These are phyloP conservation scores for Synanthedon formicaeformis DNA, from an alignment of 2,888 invertebrate species.

Conservation along the genomic window DNA sequence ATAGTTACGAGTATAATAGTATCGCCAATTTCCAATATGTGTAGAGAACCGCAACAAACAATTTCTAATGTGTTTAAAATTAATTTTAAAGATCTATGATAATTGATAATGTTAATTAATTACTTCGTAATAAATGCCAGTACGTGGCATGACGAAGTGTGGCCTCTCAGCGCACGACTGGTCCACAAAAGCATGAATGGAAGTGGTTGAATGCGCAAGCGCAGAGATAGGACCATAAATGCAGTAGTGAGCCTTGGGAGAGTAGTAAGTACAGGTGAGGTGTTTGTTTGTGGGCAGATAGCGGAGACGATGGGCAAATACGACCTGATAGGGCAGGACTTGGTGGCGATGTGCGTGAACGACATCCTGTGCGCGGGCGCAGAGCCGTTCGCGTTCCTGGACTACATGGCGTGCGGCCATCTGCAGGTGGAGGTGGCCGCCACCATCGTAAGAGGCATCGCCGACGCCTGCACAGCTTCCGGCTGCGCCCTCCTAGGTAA, in stretches of 20 bases:
- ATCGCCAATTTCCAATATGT: no score
- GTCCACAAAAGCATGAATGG: no score
- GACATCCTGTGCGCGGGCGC: slow-evolving; percentile 96
- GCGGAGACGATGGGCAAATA: slow-evolving; percentile 84
- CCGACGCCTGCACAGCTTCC: slow-evolving; percentile 87
- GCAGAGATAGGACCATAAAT: no score
- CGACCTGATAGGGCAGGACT: slow-evolving; percentile 89
- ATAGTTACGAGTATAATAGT: no score
- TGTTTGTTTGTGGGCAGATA: slow-evolving; percentile 67
- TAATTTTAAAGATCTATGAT: background rate
- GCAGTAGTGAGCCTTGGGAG: no score
- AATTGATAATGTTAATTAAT: background rate
- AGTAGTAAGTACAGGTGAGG: no score
- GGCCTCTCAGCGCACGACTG: no score
- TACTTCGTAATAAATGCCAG: background rate
- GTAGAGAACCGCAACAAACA: no score
- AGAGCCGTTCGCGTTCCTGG: slow-evolving; percentile 94
- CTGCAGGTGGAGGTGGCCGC: slow-evolving; percentile 82
- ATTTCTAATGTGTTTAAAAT: background rate
- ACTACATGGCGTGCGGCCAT: slow-evolving; percentile 94
- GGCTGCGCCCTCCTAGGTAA: slow-evolving; percentile 90
- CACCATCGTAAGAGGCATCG: slow-evolving; percentile 86
- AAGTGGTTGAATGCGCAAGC: no score
- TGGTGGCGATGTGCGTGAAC: slow-evolving; percentile 99
- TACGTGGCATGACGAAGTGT: no score